phyloP scores from a whole-genome alignment of 2,113 vertebrate species.

The Hipposideros armiger region DNA sequence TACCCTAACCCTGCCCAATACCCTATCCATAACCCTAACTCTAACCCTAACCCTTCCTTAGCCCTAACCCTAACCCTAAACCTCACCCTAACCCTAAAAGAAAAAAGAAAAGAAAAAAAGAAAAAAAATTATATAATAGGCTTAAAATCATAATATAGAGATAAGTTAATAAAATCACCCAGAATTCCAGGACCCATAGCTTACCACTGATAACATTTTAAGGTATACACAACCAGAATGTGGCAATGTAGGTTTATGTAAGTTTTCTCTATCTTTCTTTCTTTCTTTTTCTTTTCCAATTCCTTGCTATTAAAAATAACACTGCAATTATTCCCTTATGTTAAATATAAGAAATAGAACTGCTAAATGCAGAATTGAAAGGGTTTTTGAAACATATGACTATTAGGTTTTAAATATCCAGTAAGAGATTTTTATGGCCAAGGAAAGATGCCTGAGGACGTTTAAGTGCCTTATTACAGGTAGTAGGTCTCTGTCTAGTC shows the following conservation, averaged over 20 bases:
- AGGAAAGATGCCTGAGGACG: background rate
- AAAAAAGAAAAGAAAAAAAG: too few species aligned
- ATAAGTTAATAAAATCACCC: background rate
- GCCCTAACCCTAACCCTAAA: too few species aligned
- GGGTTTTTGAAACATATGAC: background rate
- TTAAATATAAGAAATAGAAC: background rate
- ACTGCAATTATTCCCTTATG: background rate
- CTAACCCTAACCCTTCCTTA: too few species aligned
- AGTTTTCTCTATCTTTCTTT: background rate
- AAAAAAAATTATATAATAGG: background rate
- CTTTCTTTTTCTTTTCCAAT: background rate
- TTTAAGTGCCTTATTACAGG: background rate
- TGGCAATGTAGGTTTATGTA: background rate
- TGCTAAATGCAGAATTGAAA: background rate
- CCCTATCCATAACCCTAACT: too few species aligned
- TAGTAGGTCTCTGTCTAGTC: background rate
- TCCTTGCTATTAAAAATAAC: background rate
- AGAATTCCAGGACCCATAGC: background rate
- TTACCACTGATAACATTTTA: background rate
- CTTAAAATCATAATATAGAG: background rate
- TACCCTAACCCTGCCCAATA: too few species aligned
- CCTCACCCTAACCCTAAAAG: too few species aligned
- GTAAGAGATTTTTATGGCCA: background rate
- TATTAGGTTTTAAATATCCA: background rate
- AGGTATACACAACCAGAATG: background rate